These are phyloP conservation scores for Megastigmus dorsalis DNA, from an alignment of 2,888 invertebrate genomes.

Conservation along the genomic window DNA sequence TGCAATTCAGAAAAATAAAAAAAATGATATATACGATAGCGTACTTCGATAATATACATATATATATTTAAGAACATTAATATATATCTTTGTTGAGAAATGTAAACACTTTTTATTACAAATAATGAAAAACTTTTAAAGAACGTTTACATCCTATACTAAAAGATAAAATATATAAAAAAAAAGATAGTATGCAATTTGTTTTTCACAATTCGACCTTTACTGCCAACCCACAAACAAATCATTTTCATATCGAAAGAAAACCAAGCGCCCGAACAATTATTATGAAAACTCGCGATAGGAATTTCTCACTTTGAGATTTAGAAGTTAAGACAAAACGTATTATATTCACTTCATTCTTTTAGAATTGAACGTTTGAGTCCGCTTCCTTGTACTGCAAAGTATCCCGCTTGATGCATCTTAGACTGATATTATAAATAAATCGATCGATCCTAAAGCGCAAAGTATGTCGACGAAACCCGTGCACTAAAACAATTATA, in stretches of 20 bases:
- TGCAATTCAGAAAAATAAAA: conserved; percentile 1
- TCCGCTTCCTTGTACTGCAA: conserved; percentile 43
- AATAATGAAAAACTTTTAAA: conserved; percentile 7
- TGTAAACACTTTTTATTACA: conserved; percentile 36
- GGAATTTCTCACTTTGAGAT: conserved; percentile 34
- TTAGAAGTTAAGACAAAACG: conserved; percentile 21
- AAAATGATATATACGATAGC: conserved; percentile 16
- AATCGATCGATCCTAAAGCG: conserved; percentile 41
- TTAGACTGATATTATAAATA: conserved; percentile 49
- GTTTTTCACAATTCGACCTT: conserved; percentile 45
- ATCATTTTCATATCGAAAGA: conserved; percentile 46
- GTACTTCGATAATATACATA: conserved; percentile 7
- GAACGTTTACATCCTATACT: neutral
- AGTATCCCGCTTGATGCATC: conserved; percentile 34
- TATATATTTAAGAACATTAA: conserved; percentile 13
- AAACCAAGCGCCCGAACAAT: conserved; percentile 15
- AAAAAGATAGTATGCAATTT: conserved; percentile 34
- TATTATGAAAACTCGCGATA: conserved; percentile 4
- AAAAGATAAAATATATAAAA: conserved; percentile 1
- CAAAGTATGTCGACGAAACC: conserved; percentile 23
- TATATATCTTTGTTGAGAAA: conserved; percentile 41
- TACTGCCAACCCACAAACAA: conserved; percentile 43
- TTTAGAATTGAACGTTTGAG: conserved; percentile 39
- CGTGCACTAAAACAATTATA: conserved; percentile 27
- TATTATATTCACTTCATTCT: conserved; percentile 18